Percentiles rank a stretch among this genome's conserved stretches.
Conservation (phyloP, 2,888 invertebrate species). For the Cosmorhoe ocellata region DNA sequence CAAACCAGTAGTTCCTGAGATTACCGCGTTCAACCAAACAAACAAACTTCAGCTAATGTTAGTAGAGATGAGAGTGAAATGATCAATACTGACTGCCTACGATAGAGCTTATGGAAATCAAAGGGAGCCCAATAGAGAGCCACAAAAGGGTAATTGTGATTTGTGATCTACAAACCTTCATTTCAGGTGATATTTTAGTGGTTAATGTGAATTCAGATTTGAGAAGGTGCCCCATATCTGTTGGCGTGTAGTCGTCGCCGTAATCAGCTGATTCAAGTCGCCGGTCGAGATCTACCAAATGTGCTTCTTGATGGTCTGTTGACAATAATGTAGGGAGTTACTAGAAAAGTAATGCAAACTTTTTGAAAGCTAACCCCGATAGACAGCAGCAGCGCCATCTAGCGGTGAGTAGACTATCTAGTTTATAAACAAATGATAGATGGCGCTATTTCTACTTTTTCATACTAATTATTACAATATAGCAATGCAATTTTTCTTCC, state of each 20-base stretch:
- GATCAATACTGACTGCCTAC: too few relatives aligned
- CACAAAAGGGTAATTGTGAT: too few relatives aligned
- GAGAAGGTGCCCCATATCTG: constrained; percentile 68
- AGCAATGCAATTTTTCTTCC: too few relatives aligned
- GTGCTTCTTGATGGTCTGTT: constrained; percentile 82
- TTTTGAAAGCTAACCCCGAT: neutral
- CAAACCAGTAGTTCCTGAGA: too few relatives aligned
- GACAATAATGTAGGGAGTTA: constrained; percentile 18
- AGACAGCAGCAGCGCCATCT: constrained; percentile 18
- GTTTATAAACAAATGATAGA: neutral
- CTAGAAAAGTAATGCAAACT: neutral
- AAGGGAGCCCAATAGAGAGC: too few relatives aligned
- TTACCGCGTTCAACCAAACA: too few relatives aligned
- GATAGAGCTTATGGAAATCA: too few relatives aligned
- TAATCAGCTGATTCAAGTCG: constrained; percentile 85
- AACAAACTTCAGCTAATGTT: too few relatives aligned
- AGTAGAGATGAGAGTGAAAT: too few relatives aligned
- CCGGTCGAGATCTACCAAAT: constrained; percentile 82
- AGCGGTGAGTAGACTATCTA: constrained; percentile 4
- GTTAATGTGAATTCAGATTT: constrained; percentile 72
- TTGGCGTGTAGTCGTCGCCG: constrained; percentile 84
- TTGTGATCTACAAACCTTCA: constrained; percentile 65
- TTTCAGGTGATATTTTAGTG: constrained; percentile 72
- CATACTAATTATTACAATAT: too few relatives aligned
- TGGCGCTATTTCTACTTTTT: neutral